Evolutionary conservation across 2,888 invertebrate genomes (phyloP), one percentile per base, ranked within the genome.

Genomic region (Ernsta delagoae): DNA sequence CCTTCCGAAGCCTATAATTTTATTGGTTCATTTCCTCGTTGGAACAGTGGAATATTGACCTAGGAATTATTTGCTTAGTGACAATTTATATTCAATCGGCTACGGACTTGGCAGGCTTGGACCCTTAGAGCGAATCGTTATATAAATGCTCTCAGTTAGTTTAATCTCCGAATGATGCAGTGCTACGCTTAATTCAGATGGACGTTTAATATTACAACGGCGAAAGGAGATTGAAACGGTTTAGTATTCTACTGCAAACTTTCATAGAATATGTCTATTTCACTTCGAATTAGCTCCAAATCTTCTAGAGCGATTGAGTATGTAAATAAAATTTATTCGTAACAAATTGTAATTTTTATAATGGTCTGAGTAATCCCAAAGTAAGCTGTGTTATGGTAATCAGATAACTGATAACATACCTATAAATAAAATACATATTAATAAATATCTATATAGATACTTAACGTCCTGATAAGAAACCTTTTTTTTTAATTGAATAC

Each of bases 21-120:
- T 62, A 68, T 68, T 68, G 67, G 61, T 68, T 68, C 67, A 68
- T 68, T 62, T 61, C 67, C 67, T 61, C 43, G 45, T 8, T 41
- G 48, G 67, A 67, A 53, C 67, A 61, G 45, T 16, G 67, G 61
- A 45, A 61, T 69, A 59, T 69, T 62, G 68, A 63, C 59, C 61
- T 50, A 45, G 50, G 68, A 68, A 65, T 65, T 69, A 71, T 65
- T 50, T 64, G 64, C 61, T 71, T 63, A 61, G 61, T 12, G 56
- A 64, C 65, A 60, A 68, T 71, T 71, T 68, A 71, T 68, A 63
- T 61, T 56, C 67, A 67, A 71, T 71, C 57, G 68, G 60, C 16
- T 16, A 36, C 48, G 12, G 39, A 50, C 56, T 61, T 68, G 68
- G 60, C 71, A 54, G 41, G 64, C 66, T 53, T 36, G 39, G 54